Conservation (phyloP, 2,797 vertebrate genomes). For the Strix occidentalis region DNA sequence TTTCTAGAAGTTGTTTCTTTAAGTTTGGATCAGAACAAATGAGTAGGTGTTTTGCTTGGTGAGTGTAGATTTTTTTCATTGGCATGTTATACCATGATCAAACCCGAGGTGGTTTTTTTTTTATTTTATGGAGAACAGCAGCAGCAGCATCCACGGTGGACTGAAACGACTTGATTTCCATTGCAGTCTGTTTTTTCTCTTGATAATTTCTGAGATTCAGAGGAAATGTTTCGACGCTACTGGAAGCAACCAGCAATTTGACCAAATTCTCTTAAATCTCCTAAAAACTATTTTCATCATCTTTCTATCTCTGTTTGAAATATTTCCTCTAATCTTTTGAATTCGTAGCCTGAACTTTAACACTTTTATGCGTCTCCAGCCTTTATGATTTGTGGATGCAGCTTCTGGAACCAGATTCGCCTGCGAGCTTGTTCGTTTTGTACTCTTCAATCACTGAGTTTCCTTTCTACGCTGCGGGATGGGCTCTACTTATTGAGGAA, state of each 20-base stretch:
- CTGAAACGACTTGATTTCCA: not conserved
- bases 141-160: not conserved
- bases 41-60: not conserved
- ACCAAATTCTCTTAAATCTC: too few species aligned
- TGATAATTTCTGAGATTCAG: not conserved
- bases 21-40: not conserved
- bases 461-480: not conserved
- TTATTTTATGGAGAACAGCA: not conserved
- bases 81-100: not conserved
- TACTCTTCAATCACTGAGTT: not conserved
- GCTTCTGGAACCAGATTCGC: not conserved
- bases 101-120: not conserved
- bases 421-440: not conserved
- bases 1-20: not conserved
- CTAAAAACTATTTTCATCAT: too few species aligned
- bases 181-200: not conserved
- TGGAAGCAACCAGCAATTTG: not conserved
- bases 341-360: not conserved
- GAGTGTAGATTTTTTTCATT: not conserved
- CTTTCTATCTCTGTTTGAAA: not conserved
- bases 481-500: not conserved
- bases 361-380: not conserved
- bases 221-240: not conserved
- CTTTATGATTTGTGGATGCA: not conserved
- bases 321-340: not conserved